Evolutionary conservation across 2,888 invertebrate genomes (phyloP).

Genomic region (Candidula unifasciata): DNA sequence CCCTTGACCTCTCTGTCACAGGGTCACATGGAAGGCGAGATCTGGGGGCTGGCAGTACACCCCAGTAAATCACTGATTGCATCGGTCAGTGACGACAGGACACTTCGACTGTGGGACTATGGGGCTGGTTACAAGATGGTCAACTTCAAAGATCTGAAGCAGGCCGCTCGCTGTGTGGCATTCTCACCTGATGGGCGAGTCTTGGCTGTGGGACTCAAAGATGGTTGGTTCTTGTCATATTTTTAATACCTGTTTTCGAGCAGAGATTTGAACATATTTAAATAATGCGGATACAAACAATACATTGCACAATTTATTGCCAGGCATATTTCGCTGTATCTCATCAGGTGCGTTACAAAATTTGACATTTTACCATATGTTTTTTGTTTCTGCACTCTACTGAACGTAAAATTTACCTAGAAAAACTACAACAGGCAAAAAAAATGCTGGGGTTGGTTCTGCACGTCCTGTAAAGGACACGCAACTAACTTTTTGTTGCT

Average conservation of each 20-base stretch:
- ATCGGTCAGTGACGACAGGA: constrained; percentile 78
- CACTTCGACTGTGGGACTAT: constrained; percentile 77
- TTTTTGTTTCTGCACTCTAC: no score
- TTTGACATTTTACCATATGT: no score
- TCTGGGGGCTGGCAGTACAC: constrained; percentile 78
- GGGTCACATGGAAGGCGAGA: constrained; percentile 78
- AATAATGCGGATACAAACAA: no score
- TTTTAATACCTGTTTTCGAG: neutral
- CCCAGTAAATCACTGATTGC: constrained; percentile 75
- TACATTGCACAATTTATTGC: no score
- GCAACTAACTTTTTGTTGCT: no score
- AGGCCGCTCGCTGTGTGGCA: constrained; percentile 75
- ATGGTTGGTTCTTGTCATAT: constrained; percentile 69
- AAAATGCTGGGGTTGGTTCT: no score
- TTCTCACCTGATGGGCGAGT: constrained; percentile 77
- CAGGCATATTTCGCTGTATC: no score
- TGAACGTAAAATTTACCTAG: no score
- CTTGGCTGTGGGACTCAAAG: constrained; percentile 78
- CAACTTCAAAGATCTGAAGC: constrained; percentile 73
- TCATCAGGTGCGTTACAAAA: no score
- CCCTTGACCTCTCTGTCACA: constrained; percentile 54
- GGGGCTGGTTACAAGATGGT: constrained; percentile 69
- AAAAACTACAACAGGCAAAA: no score
- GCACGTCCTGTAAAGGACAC: no score
- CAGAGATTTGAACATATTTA: neutral